A percentile compares a stretch with the other conserved stretches of the same genome.
Evolutionary conservation across 2,888 invertebrate species (phyloP).

Genomic region (Noctua comes): DNA sequence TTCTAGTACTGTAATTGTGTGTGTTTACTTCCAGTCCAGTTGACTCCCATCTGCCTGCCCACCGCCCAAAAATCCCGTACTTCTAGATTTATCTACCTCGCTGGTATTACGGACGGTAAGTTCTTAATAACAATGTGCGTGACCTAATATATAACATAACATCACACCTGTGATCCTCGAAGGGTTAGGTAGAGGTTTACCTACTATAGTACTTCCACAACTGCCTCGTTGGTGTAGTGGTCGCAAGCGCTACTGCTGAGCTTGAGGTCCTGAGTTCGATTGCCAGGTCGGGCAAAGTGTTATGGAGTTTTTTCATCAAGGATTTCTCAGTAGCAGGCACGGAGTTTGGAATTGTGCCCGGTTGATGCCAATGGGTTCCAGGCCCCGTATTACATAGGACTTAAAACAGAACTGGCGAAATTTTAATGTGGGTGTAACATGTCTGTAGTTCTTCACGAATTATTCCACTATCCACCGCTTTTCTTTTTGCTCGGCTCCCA

Average conservation of each 20-base stretch:
- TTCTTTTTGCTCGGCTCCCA: background rate
- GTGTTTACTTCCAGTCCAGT: conserved; percentile 56
- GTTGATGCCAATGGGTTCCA: no score
- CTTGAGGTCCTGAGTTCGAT: background rate
- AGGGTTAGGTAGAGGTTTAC: background rate
- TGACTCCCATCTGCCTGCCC: conserved; percentile 77
- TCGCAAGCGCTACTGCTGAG: background rate
- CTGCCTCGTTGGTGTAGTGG: background rate
- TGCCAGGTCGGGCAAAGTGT: background rate
- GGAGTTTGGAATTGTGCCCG: no score
- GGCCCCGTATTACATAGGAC: no score
- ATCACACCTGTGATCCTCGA: background rate
- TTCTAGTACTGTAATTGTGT: no score
- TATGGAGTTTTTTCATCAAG: no score
- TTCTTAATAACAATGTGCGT: no score
- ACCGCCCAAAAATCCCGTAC: conserved; percentile 62
- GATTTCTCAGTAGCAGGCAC: no score
- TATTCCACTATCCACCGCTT: background rate
- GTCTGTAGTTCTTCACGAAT: background rate
- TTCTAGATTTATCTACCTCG: conserved; percentile 72
- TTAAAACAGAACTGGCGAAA: no score
- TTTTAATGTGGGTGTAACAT: no score
- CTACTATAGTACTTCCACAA: background rate
- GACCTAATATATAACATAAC: background rate
- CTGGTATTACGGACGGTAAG: conserved; percentile 79